Evolutionary conservation across 2,113 vertebrate genomes (phyloP).

Genomic region (Symphodus melops): DNA sequence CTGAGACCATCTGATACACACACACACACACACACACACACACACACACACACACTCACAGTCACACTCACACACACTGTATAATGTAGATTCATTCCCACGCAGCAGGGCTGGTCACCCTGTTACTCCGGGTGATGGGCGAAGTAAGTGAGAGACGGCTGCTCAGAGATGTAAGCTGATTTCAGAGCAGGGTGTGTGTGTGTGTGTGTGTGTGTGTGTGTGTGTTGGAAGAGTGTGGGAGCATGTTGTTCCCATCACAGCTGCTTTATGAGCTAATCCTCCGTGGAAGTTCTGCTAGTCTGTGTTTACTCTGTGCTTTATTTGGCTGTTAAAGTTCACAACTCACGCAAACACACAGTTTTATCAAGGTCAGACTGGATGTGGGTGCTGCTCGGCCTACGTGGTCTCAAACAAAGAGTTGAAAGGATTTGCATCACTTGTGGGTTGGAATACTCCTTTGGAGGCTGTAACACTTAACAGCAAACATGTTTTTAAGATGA

Average conservation of each 20-base stretch:
- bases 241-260: constrained; percentile 7
- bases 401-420: neutral
- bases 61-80: neutral
- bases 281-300: neutral
- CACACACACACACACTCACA: neutral
- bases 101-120: neutral
- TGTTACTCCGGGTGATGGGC: constrained; percentile 28
- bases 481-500: neutral
- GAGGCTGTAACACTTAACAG: neutral
- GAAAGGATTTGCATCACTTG: constrained; percentile 1
- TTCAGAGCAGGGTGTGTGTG: neutral
- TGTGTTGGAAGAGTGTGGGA: constrained; percentile 4
- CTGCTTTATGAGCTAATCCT: constrained; percentile 16
- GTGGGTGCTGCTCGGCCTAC: neutral
- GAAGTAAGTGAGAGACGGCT: constrained; percentile 1
- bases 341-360: constrained; percentile 4
- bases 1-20: constrained; percentile 26
- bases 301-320: constrained; percentile 36
- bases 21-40: constrained; percentile 4
- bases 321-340: constrained; percentile 39
- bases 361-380: constrained; percentile 25
- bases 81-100: constrained; percentile 14
- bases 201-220: constrained; percentile 1
- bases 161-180: neutral
- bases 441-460: neutral